These are phyloP conservation scores for Chiridota heheva DNA, from an alignment of 35 echinoderm and acorn worm genomes.

Conservation along the genomic window DNA sequence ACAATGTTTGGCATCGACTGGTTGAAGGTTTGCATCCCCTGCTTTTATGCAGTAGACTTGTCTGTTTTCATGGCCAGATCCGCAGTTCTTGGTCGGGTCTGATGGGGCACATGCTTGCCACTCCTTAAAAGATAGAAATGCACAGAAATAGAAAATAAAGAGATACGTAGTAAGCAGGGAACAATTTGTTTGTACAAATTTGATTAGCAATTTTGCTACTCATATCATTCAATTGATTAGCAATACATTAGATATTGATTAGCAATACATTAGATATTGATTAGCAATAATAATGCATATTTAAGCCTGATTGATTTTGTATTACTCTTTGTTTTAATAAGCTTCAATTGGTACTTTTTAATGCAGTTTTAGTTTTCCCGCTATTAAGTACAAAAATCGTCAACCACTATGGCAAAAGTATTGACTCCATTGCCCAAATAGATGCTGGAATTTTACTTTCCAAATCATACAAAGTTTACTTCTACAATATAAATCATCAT, in stretches of 20 bases:
- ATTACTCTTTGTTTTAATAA: no score
- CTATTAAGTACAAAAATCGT: no score
- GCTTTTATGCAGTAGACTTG: conserved; percentile 80
- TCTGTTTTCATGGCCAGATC: conserved; percentile 68
- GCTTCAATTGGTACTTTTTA: no score
- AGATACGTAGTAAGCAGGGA: neutral
- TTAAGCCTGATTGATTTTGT: no score
- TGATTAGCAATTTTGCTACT: neutral
- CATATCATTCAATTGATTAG: neutral
- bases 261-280: neutral
- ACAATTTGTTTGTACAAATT: neutral
- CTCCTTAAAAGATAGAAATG: conserved; percentile 43
- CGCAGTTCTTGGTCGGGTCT: conserved; percentile 43
- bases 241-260: neutral
- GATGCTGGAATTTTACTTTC: no score
- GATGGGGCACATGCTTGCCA: conserved; percentile 67
- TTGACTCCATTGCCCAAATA: no score
- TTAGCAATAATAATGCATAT: neutral
- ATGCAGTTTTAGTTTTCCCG: no score
- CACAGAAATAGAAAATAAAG: neutral
- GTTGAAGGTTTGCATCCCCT: conserved; percentile 33
- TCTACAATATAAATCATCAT: no score
- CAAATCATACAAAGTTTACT: no score
- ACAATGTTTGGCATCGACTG: conserved; percentile 65
- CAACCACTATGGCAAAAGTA: no score